Evolutionary conservation across 1,140 invertebrate genomes (phyloP), one percentile per base, ranked within the genome.

Genomic region (Drosophila kurseongensis): DNA sequence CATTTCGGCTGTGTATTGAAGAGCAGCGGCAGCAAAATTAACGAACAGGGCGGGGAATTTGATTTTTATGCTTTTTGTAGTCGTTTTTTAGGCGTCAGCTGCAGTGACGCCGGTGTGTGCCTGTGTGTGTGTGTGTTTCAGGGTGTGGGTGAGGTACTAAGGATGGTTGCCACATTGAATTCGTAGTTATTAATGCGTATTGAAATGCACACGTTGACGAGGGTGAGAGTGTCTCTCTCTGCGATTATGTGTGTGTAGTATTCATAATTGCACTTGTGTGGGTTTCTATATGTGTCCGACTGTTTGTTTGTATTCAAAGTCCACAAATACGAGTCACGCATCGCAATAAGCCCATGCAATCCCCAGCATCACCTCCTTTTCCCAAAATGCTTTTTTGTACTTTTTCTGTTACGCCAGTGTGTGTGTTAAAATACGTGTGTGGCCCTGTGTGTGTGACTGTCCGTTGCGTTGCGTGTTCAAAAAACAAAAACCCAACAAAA

Each of bases 181-280:
- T 88, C 75, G 84, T 88, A 88, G 83, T 86, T 88, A 86, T 88
- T 88, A 88, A 86, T 86, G 75, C 83, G 79, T 79, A 86, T 86
- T 88, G 83, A 86, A 88, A 86, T 89, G 71, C 71, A 79, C 75
- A 72, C 48, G 58, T 27, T 36, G 36, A 65, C 47, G 76, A 72
- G 80, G 71, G 65, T 73, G 79, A 47, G 67, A 72, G 67, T 76
- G 73, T 51, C 48, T 73, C 45, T 65, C 32, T 63, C 18, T 55
- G 40, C 36, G 55, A 44, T 36, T 44, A 52, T 45, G 52, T 65
- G 40, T 47, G 42, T 59, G 72, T 58, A 29, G 52, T 38, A 73
- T 73, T 58, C 57, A 47, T 72, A 57, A 35, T 23, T 81, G 56
- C 50, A 57, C 73, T 55, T 72, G 78, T 51, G n/a, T 65, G 56